phyloP scores from a whole-genome alignment of 2,888 invertebrate species.

The Endotricha flammealis region DNA sequence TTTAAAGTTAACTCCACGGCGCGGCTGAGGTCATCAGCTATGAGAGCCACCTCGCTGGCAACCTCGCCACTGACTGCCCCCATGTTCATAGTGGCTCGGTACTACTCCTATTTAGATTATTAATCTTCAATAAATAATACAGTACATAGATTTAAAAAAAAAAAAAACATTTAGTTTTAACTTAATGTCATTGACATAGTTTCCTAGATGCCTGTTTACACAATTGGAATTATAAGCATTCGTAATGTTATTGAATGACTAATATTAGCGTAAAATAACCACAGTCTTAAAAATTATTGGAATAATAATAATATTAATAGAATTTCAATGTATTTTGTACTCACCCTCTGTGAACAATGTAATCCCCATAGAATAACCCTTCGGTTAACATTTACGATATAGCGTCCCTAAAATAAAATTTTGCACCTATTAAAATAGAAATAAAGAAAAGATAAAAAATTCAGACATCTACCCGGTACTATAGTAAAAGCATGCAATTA shows the following conservation, averaged over 20 bases:
- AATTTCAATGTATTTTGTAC: slow-evolving; percentile 16
- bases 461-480: slow-evolving; percentile 15
- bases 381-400: slow-evolving; percentile 30
- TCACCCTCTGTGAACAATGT: slow-evolving; percentile 41
- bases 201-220: too few species aligned
- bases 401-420: slow-evolving; percentile 29
- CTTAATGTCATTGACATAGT: too few species aligned
- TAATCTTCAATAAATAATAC: not conserved
- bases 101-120: not conserved
- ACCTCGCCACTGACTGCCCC: slow-evolving; percentile 58
- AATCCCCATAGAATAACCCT: slow-evolving; percentile 40
- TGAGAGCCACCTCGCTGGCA: slow-evolving; percentile 80
- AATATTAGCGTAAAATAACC: too few species aligned
- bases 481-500: slow-evolving; percentile 12
- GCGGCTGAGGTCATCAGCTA: slow-evolving; percentile 87
- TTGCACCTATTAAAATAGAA: not conserved
- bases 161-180: too few species aligned
- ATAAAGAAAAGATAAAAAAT: slow-evolving; percentile 2
- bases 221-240: too few species aligned
- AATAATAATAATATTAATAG: slow-evolving; percentile 6
- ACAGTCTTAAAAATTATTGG: not conserved
- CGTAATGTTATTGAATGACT: too few species aligned
- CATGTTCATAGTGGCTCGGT: slow-evolving; percentile 56
- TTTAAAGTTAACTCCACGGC: slow-evolving; percentile 91
- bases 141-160: slow-evolving; percentile 1